Evolutionary conservation across 2,888 invertebrate genomes (phyloP), one percentile per base, ranked within the genome.

Genomic region (Conistra vaccinii): DNA sequence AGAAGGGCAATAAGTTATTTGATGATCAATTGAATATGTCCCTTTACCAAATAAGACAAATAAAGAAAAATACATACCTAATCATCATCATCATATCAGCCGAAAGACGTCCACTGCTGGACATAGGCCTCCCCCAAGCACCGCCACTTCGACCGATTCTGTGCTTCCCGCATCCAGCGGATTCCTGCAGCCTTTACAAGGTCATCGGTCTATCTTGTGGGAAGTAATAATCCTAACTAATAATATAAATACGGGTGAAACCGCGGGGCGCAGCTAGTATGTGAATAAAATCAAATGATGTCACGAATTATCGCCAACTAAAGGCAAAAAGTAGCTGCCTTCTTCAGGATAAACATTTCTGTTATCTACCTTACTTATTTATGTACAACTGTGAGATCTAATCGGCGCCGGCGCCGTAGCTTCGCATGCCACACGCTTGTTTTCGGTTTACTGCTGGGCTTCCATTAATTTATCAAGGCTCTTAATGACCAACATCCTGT

Each of bases 381-480:
- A 35, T 3, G 35, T 35, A 83, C 73, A 69, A 73, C 63, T 32
- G 77, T 14, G 32, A 76, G 85, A 84, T 82, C 32, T 35, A 51
- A 76, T 85, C 84, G 53, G n/a, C 62, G 58, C 60, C 51, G 57
- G 67, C 78, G 57, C 62, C 42, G 55, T 62, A 61, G 20, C 55
- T 70, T 84, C 63, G 86, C 84, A 84, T 85, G 84, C 72, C 61
- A 48, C 86, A 79, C 84, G 86, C 71, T 68, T 82, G 65, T 84
- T 83, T 72, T 76, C 53, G 57, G 53, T 74, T 61, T 72, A 69
- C 66, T 35, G 61, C 26, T 58, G 14, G 51, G 23, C 57, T 78
- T 32, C 45, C 53, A 39, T 58, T 69, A 73, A 78, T 85, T 85
- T 73, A 77, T 84, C 73, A 76, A 63, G 39, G 55, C 57, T 14